phyloP scores from a whole-genome alignment of 1,140 invertebrate genomes.

The Vanessa tameamea region DNA sequence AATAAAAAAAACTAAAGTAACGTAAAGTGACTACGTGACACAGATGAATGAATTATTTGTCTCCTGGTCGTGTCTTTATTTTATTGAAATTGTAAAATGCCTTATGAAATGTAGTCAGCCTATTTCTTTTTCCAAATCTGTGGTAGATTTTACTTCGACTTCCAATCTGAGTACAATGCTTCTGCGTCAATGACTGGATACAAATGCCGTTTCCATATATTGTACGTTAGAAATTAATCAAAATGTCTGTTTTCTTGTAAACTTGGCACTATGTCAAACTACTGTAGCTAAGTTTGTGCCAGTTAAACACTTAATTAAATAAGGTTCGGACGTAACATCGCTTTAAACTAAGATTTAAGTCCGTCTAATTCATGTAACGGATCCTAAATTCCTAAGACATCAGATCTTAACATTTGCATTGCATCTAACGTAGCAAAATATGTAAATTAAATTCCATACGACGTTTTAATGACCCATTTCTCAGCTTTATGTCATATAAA shows the following conservation, averaged over 20 bases:
- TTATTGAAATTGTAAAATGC: too few species aligned
- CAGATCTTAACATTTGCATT: neutral
- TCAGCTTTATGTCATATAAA: neutral
- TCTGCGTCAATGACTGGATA: too few species aligned
- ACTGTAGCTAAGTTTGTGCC: neutral
- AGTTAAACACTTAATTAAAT: conserved; percentile 1
- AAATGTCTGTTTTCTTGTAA: neutral
- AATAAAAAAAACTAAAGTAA: too few species aligned
- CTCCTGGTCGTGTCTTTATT: too few species aligned
- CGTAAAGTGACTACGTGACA: too few species aligned
- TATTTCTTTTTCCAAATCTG: too few species aligned
- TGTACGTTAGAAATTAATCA: neutral
- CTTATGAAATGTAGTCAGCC: too few species aligned
- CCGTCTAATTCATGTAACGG: neutral
- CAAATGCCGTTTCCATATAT: too few species aligned
- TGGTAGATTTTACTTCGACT: too few species aligned
- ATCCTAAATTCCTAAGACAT: neutral
- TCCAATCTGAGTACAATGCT: too few species aligned
- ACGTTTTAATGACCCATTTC: neutral
- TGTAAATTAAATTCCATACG: neutral
- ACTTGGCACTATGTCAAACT: neutral
- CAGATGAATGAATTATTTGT: too few species aligned
- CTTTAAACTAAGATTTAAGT: neutral
- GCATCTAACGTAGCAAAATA: neutral
- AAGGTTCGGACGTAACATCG: neutral